Base-by-base conservation (phyloP, 2,113 vertebrate genomes). In the Lota lota region DNA sequence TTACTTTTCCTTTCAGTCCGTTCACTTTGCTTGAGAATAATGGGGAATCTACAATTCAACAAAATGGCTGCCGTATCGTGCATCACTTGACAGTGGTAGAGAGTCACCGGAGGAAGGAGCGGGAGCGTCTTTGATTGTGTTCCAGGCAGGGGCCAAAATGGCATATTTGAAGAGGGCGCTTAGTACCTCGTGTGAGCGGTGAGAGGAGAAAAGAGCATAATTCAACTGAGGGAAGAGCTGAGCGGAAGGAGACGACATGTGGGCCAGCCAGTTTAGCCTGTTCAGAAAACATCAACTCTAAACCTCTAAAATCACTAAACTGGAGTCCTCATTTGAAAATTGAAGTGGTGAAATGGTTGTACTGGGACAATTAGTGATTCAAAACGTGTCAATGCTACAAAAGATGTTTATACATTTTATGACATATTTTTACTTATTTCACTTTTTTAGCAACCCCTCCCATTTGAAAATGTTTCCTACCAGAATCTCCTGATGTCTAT, bases 121-220 rank as follows among this genome's bases (percentile, higher is more conserved):
- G 11, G 28, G 18, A 64, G 18, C n/a, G 58, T 2, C 16, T 51
- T 36, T 14, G 20, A 24, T 33, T 68, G 58, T 79, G 51, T 74
- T 70, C 15, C 75, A 84, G 76, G 66, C 66, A 0, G 61, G 79
- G 62, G 72, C 70, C 68, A 68, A 79, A 62, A 64, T 69, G 69
- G 61, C 4, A 68, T n/a, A 61, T 64, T 40, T 75, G 56, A 73
- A 61, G 70, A 70, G 54, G 1, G 68, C 78, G 63, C 71, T 75
- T 18, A 47, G 40, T 3, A 36, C 58, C 20, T 63, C 59, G 5
- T 75, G 16, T 10, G 53, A 28, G 69, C 66, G 57, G 21, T 6
- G 28, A 5, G 4, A 5, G 15, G 24, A 79, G 63, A 66, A 73
- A 14, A 17, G 67, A 57, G 63, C 57, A 68, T 50, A 61, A 75